Evolutionary conservation across 1,140 invertebrate genomes (phyloP), one percentile per base, ranked within the genome.

Genomic region (Cydia pomonella): DNA sequence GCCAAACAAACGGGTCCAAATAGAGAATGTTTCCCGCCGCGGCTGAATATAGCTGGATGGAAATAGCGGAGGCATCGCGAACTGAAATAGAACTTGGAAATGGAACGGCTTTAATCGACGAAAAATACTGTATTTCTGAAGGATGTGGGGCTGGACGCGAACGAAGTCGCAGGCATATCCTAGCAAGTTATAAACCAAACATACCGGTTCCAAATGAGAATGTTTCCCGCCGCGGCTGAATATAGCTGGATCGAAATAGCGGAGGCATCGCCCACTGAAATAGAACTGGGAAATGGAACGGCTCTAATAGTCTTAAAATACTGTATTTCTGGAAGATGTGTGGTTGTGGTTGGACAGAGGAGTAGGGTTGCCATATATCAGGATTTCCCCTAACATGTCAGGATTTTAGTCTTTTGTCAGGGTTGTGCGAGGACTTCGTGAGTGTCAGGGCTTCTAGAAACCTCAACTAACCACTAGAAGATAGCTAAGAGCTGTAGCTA

Each of bases 171-270:
- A 16, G 41, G 12, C n/a, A n/a, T n/a, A n/a, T 33, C 1, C 41
- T 44, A 44, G 13, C 13, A 3, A 16, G 41, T 44, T 44, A 44
- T 13, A 44, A 44, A 44, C 12, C 12, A 44, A 44, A 44, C 12
- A 53, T 7, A 53, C 16, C 4, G 16, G 4, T 53, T 27, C 63
- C 18, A 66, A 66, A 18, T 12, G 13, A 66, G 63, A 74, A 80
- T 80, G 76, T 83, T 84, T 86, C 84, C 84, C 83, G 83, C 77
- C 79, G 80, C 73, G 76, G 82, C 81, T 87, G 81, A 80, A 86
- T 87, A 82, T 87, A 87, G 87, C 79, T 75, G 76, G 73, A 73
- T 83, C 76, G 77, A 89, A 87, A 89, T 89, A 89, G 76, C 83
- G 86, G 84, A 82, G 79, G 72, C 73, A 73, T 50, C 16, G 53